phyloP scores from a whole-genome alignment of 2,888 invertebrate species.

The Drosophila borborema region DNA sequence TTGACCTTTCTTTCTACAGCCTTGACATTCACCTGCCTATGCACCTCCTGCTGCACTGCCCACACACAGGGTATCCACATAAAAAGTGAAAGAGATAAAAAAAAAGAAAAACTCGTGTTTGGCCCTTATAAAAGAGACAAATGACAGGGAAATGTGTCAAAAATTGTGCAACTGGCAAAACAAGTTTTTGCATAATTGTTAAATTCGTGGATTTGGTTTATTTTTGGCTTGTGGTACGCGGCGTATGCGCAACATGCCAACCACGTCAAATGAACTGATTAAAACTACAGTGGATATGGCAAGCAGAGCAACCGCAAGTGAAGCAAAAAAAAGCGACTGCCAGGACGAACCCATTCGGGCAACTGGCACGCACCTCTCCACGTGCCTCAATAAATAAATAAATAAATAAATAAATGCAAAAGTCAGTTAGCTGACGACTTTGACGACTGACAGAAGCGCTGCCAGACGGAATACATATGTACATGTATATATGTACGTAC shows the following conservation, averaged over 20 bases:
- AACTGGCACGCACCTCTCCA: conserved; percentile 41
- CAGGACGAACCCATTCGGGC: neutral
- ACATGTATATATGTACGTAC: neutral
- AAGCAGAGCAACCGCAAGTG: neutral
- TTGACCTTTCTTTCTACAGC: too few species aligned
- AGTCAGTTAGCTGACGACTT: conserved; percentile 63
- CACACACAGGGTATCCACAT: neutral
- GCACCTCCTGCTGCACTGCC: neutral
- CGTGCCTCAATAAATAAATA: conserved; percentile 63
- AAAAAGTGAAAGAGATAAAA: neutral
- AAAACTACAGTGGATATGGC: conserved; percentile 31
- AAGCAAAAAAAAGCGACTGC: neutral
- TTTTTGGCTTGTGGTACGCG: conserved; percentile 8
- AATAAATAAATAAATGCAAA: conserved; percentile 73
- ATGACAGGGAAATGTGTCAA: conserved; percentile 65
- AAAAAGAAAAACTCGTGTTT: neutral
- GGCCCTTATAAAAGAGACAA: conserved; percentile 44
- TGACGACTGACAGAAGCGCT: conserved; percentile 11
- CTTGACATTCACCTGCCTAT: neutral
- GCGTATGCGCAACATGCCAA: conserved; percentile 39
- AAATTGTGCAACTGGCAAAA: conserved; percentile 40
- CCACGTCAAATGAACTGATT: conserved; percentile 53
- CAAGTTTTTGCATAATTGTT: conserved; percentile 56
- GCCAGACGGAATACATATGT: neutral
- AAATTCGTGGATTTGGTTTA: conserved; percentile 14